Percentiles rank a stretch among this genome's conserved stretches.
phyloP scores from a whole-genome alignment of 2,113 vertebrate genomes.

The Empidonax alnorum region DNA sequence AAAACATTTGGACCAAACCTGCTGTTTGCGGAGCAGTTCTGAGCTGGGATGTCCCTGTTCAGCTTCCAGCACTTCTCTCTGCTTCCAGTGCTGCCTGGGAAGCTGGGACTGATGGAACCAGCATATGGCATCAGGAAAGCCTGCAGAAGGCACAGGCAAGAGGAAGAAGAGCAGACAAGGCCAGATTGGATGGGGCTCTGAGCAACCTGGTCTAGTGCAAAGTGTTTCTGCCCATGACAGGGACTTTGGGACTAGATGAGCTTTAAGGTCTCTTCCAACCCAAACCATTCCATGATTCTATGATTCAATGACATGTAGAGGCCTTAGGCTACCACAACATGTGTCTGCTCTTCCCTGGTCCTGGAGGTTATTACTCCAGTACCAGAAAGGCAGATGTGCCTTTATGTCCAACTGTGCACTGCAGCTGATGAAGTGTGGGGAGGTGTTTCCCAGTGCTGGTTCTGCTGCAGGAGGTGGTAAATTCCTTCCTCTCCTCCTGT shows the following conservation, averaged over 20 bases:
- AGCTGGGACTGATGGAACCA: background rate
- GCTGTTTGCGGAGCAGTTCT: background rate
- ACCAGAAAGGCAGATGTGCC: background rate
- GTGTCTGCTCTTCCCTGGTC: background rate
- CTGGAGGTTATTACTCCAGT: rapidly evolving
- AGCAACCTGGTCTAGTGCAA: background rate
- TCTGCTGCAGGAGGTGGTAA: background rate
- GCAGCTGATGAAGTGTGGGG: background rate
- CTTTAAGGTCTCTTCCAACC: background rate
- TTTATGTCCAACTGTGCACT: background rate
- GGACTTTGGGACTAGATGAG: background rate
- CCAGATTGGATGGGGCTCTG: background rate
- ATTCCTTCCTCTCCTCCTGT: constrained; percentile 5
- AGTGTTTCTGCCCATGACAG: background rate
- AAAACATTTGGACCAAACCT: background rate
- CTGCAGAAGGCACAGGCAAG: background rate
- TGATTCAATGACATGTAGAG: background rate
- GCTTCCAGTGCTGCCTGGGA: background rate
- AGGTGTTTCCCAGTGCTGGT: background rate
- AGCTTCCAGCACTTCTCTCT: background rate
- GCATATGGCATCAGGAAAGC: rapidly evolving
- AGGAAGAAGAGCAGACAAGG: background rate
- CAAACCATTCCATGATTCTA: background rate
- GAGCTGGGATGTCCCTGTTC: background rate
- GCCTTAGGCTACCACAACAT: background rate